Evolutionary conservation across 2,113 vertebrate species (phyloP), one percentile per base, ranked within the genome.

Genomic region (Crypturellus undulatus): DNA sequence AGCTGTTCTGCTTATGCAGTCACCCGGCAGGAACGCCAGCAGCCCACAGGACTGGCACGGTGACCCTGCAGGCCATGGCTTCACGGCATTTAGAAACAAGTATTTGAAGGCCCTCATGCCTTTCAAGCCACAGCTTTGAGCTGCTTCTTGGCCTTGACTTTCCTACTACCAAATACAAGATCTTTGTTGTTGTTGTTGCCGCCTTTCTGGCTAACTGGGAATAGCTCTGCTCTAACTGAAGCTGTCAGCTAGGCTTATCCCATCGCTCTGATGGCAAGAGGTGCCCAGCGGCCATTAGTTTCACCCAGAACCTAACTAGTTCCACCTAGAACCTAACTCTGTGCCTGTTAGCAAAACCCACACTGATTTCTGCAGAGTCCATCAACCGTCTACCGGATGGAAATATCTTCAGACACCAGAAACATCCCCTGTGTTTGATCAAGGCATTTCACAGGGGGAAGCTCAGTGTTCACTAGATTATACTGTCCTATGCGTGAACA

Each of bases 1-100:
- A 98, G 97, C 97, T 97, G 92, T 95, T 96, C 71, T 77, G 86
- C 49, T 95, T 52, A 36, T 34, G 79, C 0, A 84, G 86, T 81
- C 65, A 86, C 68, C 83, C 93, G 69, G 75, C 90, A 96, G 77
- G 54, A 82, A 76, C 84, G 45, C 88, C 86, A 94, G 78, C 64
- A 91, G 81, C 49, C 78, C 90, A 11, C 47, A 96, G 62, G 86
- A 72, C 72, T 86, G 92, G 75, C 40, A 72, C 24, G 0, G 3
- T 91, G 77, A 95, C 87, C 95, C 72, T 88, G 97, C 89, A 94
- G 52, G 26, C 24, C 5, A 6, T 43, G 43, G 30, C 21, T 75
- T 47, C 42, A 71, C 2, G 3, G 45, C 64, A 6, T 83, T 88
- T 70, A 43, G 16, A 32, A 8, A 43, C 13, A 36, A 36, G 24